Percentiles rank a stretch among this genome's conserved stretches.
These are phyloP conservation scores for Tridacna crocea DNA, from an alignment of 2,888 invertebrate species.

Conservation along the genomic window DNA sequence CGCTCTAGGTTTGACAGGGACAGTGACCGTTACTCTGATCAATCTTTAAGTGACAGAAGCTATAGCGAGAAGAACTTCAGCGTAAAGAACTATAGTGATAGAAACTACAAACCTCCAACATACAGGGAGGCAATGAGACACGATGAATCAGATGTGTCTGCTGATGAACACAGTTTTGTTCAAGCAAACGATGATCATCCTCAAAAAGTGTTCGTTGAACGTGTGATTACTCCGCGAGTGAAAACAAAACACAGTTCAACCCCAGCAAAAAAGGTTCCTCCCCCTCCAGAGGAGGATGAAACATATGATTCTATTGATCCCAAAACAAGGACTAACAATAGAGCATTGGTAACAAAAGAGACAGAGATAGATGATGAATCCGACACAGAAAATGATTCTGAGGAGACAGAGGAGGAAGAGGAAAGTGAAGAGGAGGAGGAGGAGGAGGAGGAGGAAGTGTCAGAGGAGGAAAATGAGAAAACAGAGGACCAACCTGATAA, in stretches of 20 bases:
- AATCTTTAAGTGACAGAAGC: constrained; percentile 36
- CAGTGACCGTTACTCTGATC: constrained; percentile 45
- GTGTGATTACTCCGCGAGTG: constrained; percentile 57
- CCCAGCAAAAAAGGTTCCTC: constrained; percentile 37
- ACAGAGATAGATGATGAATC: constrained; percentile 61
- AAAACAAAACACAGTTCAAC: constrained; percentile 23
- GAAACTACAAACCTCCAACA: constrained; percentile 57
- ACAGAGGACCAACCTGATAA: constrained; percentile 58
- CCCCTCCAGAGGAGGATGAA: constrained; percentile 63
- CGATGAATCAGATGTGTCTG: constrained; percentile 56
- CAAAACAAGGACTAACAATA: constrained; percentile 26
- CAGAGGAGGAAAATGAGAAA: constrained; percentile 32
- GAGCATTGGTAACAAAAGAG: constrained; percentile 41
- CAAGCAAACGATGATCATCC: constrained; percentile 72
- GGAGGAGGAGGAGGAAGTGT: constrained; percentile 49
- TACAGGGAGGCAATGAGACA: constrained; percentile 56
- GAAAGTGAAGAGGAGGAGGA: constrained; percentile 61
- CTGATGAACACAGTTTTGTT: constrained; percentile 62
- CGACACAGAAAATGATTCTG: constrained; percentile 65
- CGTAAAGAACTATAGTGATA: constrained; percentile 35
- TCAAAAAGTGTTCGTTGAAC: constrained; percentile 70
- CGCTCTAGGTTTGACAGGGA: constrained; percentile 28
- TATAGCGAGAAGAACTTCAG: constrained; percentile 31
- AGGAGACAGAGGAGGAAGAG: constrained; percentile 47
- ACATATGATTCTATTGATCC: constrained; percentile 67